Evolutionary conservation across 1,140 invertebrate species (phyloP).

Genomic region (Hypsibius dujardini): DNA sequence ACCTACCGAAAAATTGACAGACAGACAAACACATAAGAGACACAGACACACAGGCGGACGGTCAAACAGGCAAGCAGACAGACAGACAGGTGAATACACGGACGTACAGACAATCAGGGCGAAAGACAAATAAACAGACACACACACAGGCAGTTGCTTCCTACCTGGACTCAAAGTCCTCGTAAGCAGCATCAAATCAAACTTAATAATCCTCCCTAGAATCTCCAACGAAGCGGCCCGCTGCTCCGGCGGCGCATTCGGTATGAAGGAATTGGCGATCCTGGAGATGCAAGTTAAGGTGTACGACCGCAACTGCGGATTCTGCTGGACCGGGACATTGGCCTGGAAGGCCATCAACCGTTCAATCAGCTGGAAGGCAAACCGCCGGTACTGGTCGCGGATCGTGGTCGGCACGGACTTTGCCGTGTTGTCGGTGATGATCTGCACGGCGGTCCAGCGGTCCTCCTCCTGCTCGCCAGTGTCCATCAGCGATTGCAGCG

Average conservation of each 20-base stretch:
- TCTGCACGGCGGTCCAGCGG: background rate
- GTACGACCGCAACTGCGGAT: background rate
- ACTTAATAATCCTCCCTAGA: background rate
- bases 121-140: too few relatives aligned
- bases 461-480: background rate
- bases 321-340: background rate
- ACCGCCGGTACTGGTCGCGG: background rate
- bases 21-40: too few relatives aligned
- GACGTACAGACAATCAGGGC: too few relatives aligned
- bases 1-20: too few relatives aligned
- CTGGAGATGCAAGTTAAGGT: background rate
- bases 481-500: constrained; percentile 1
- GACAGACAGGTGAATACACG: too few relatives aligned
- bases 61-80: too few relatives aligned
- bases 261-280: background rate
- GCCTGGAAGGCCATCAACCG: background rate
- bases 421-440: background rate
- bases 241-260: constrained; percentile 5
- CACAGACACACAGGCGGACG: too few relatives aligned
- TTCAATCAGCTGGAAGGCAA: constrained; percentile 11
- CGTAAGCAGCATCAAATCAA: background rate
- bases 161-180: background rate
- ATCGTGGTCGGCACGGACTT: background rate
- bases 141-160: too few relatives aligned
- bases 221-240: background rate